These are phyloP conservation scores for Damaliscus lunatus DNA, from an alignment of 2,113 vertebrate species.

Conservation along the genomic window DNA sequence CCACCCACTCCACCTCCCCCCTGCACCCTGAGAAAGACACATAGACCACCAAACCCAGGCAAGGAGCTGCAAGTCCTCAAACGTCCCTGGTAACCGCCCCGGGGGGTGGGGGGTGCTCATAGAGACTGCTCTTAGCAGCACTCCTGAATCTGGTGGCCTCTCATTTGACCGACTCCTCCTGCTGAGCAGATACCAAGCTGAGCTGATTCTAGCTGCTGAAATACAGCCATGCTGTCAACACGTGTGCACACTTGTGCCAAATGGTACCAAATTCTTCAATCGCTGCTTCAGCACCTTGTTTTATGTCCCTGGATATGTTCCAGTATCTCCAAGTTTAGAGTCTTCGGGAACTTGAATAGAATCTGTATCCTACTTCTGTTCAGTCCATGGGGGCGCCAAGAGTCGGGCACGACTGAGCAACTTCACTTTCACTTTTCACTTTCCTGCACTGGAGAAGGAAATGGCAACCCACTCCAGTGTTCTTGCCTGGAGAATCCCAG, in stretches of 20 bases:
- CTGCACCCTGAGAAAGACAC: not conserved
- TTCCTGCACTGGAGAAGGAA: no score
- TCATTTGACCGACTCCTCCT: not conserved
- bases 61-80: not conserved
- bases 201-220: not conserved
- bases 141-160: not conserved
- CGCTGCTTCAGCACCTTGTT: not conserved
- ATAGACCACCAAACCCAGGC: not conserved
- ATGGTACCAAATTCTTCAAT: not conserved
- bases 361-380: not conserved
- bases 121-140: not conserved
- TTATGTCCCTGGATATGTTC: not conserved
- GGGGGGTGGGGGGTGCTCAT: accelerated
- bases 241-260: not conserved
- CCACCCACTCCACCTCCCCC: not conserved
- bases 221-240: not conserved
- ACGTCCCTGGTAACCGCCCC: not conserved
- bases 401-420: no score
- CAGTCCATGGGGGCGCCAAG: no score
- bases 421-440: no score
- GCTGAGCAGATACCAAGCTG: not conserved
- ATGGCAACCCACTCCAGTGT: no score
- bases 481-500: no score
- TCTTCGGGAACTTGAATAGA: not conserved
- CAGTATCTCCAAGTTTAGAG: not conserved